A percentile compares a stretch with the other conserved stretches of the same genome.
Evolutionary conservation across 2,888 invertebrate genomes (phyloP).

Genomic region (Pachydiplax longipennis): DNA sequence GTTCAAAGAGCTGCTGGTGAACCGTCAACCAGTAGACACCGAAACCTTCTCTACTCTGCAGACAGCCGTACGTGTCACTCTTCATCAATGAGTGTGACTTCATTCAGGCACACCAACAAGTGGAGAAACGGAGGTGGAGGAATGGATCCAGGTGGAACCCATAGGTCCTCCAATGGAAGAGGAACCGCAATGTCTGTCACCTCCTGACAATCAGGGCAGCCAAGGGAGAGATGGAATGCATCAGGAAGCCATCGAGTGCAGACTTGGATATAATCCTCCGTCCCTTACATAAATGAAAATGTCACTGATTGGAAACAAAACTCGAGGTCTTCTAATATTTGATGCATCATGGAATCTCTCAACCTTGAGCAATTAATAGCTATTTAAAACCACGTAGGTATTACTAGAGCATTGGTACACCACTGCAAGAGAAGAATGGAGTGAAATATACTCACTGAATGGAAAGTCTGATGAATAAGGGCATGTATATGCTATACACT

Average conservation of each 20-base stretch:
- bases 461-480: not conserved
- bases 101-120: not conserved
- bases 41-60: conserved; percentile 17
- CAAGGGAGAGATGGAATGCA: conserved; percentile 22
- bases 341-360: not conserved
- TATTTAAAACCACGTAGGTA: not conserved
- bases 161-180: not conserved
- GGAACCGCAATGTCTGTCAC: not conserved
- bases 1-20: conserved; percentile 54
- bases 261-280: conserved; percentile 46
- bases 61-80: not conserved
- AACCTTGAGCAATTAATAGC: not conserved
- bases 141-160: not conserved
- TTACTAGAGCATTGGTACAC: not conserved
- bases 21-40: conserved; percentile 2
- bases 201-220: conserved; percentile 13
- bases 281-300: not conserved
- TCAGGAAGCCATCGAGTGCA: conserved; percentile 37
- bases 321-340: not conserved
- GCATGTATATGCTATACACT: not conserved
- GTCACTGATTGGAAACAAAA: not conserved
- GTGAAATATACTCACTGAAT: not conserved
- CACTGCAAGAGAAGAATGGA: not conserved
- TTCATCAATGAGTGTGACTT: not conserved
- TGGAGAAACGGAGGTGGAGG: conserved; percentile 15